Evolutionary conservation across 1,140 invertebrate species (phyloP), one percentile per base, ranked within the genome.

Genomic region (Ips typographus): DNA sequence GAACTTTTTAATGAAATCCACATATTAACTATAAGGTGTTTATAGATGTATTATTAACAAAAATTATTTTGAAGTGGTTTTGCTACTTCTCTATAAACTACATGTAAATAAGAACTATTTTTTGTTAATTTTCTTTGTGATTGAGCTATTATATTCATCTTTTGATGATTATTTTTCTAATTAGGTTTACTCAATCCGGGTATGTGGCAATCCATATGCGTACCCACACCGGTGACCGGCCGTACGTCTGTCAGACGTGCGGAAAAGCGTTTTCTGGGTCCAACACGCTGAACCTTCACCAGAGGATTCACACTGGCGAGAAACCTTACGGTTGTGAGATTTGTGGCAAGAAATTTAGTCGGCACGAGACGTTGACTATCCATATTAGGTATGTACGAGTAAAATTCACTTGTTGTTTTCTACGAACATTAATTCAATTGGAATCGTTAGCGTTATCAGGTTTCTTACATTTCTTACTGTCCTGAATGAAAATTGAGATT

Each of bases 281-380:
- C n/a, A 82, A 80, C 67, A 83, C 79, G 4, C 70, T 80, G n/a
- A 75, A 73, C 4, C 77, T 80, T 47, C 88, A 90, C 72, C 83
- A 86, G 73, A 77, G 84, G 68, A 87, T 84, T 3, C 88, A 90
- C 72, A 87, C 86, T 0, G 87, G 88, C 0, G 82, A 85, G 58
- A 87, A 86, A 63, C 87, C 87, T 2, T 87, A 87, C 62, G 77
- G 79, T 38, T 89, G 87, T 71, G 82, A 83, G 68, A 84, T 84
- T 67, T 89, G 87, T 72, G 85, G 84, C 1, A 85, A 87, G 72
- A 81, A 83, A 0, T 89, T 80, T 64, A 79, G 75, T 65, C 62
- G 78, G n/a, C 75, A 77, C 47, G 79, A 80, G 67, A 78, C 81
- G 65, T 63, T 84, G 51, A 76, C 80, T 53, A 80, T 80, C 37